Base-by-base conservation (phyloP, 2,797 vertebrate genomes). In the Amblyopsis hoosieri region DNA sequence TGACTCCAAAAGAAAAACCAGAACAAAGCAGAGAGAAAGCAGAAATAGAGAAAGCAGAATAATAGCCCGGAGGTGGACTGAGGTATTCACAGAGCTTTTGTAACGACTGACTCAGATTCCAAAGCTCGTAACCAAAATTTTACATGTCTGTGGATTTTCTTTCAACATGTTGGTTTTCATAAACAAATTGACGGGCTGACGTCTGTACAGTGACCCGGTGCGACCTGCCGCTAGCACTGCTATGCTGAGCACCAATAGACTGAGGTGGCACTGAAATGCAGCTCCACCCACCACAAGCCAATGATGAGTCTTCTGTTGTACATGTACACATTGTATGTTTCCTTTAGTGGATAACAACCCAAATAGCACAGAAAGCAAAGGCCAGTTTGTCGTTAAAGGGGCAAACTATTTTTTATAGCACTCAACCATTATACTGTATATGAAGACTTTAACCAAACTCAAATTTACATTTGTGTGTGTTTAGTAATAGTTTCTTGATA, bases 51-150 rank as follows among this genome's bases (percentile, higher is more conserved):
- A 72, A 92, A 90, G 86, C 87, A 64, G 90, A 93, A 94, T 66
- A 82, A 93, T 94, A 93, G 91, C 87, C 84, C 91, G 86, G 92
- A 90, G 88, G 91, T 88, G 94, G 95, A 96, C 90, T 92, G 93
- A 94, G 95, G 95, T 97, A 94, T 96, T 94, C 94, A 93, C 89
- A 87, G 91, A 93, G 89, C 90, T 90, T 92, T 91, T 93, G 90
- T 92, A 95, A 93, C 96, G 94, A 97, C 94, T 95, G 96, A 95
- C 96, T 98, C 95, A 95, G 97, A 98, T 97, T 96, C 96, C 96
- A 98, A 98, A 99, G 97, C 97, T 99, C 97, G 94, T 97, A 99
- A 99, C 97, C 95, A 99, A 99, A 98, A 97, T 90, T 95, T 94
- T 91, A 85, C 94, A 95, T 95, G 93, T 92, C 93, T 90, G 94